These are phyloP conservation scores for Stenotaenia linearis DNA, from an alignment of 2,888 invertebrate species.

Conservation along the genomic window DNA sequence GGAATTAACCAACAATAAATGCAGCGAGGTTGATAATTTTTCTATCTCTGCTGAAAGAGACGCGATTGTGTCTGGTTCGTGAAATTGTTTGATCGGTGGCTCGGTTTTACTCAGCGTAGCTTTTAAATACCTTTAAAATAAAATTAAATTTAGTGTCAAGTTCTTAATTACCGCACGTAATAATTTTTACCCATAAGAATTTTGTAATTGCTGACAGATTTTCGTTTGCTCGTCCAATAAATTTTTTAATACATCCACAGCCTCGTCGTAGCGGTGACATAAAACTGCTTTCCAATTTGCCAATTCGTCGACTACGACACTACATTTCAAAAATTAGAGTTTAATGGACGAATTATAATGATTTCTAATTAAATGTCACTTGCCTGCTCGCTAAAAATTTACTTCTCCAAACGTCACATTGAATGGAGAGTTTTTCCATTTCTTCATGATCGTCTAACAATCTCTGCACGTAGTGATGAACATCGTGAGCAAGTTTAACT, in stretches of 20 bases:
- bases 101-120: background rate
- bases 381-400: conserved; percentile 91
- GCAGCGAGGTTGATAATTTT: background rate
- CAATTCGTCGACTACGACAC: conserved; percentile 87
- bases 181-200: background rate
- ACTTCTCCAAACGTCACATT: conserved; percentile 93
- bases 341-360: no score
- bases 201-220: conserved; percentile 38
- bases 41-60: background rate
- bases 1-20: background rate
- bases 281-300: conserved; percentile 78
- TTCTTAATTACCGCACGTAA: background rate
- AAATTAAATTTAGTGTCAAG: background rate
- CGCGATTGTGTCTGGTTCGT: background rate
- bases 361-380: no score
- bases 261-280: conserved; percentile 62
- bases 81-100: background rate
- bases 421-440: conserved; percentile 85
- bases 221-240: conserved; percentile 64
- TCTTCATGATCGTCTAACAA: conserved; percentile 72
- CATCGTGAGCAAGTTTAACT: conserved; percentile 74
- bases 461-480: conserved; percentile 78
- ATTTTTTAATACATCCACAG: conserved; percentile 63
- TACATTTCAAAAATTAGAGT: conserved; percentile 44
- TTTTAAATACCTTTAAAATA: background rate